phyloP scores from a whole-genome alignment of 2,888 invertebrate genomes.

The Catocala fraxini region DNA sequence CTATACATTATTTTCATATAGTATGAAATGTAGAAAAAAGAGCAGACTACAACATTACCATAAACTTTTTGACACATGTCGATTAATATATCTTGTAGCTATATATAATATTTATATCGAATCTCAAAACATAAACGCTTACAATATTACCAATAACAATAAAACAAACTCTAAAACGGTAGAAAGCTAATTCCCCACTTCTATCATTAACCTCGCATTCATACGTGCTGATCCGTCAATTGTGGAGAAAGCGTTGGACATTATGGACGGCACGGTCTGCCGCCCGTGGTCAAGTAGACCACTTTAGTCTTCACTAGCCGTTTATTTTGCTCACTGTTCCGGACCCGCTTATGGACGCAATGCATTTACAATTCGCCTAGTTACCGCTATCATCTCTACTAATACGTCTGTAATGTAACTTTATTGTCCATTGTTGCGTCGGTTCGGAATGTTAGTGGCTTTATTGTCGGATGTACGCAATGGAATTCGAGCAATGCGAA shows the following conservation, averaged over 20 bases:
- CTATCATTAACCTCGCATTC: slow-evolving; percentile 50
- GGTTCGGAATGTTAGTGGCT: slow-evolving; percentile 17
- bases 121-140: no score
- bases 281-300: slow-evolving; percentile 74
- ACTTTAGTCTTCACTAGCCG: slow-evolving; percentile 35
- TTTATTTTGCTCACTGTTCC: slow-evolving; percentile 48
- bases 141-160: slow-evolving; percentile 7
- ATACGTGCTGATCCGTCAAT: slow-evolving; percentile 53
- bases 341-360: slow-evolving; percentile 24
- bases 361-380: slow-evolving; percentile 45
- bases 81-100: no score
- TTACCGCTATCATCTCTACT: slow-evolving; percentile 29
- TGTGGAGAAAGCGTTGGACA: slow-evolving; percentile 66
- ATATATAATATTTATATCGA: no score
- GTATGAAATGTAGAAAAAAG: no score
- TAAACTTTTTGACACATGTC: no score
- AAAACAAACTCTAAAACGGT: slow-evolving; percentile 30
- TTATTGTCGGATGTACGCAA: slow-evolving; percentile 10
- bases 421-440: slow-evolving; percentile 42
- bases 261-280: slow-evolving; percentile 61
- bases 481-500: slow-evolving; percentile 26
- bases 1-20: no score
- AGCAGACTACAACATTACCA: no score
- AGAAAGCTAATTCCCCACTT: slow-evolving; percentile 41
- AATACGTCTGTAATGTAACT: slow-evolving; percentile 42